Base-by-base conservation (phyloP, 2,888 invertebrate genomes). In the Andrena minutula region DNA sequence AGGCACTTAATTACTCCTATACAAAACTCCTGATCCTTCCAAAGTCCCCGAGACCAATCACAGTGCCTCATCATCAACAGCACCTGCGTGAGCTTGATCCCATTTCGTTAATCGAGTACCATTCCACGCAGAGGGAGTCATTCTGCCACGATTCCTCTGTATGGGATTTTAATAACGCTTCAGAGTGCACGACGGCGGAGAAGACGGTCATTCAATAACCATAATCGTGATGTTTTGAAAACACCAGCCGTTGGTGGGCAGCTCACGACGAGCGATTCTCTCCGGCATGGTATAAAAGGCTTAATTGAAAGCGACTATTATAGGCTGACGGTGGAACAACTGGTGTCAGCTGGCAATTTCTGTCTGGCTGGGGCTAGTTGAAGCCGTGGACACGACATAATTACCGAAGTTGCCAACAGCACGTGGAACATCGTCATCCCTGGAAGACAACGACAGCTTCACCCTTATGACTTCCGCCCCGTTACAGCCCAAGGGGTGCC, bases 381-480 rank as follows among this genome's bases (percentile, higher is more conserved):
- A 84, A 89, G 86, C 86, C 82, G 73, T 74, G 87, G 79, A 78
- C 79, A 81, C 83, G 82, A 85, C 88, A 87, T 90, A 90, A 90
- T 90, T 90, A 89, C 86, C 85, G 79, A 88, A 90, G 80, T 87
- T 87, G 82, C 85, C 79, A 83, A 83, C 83, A 82, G 84, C 80
- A 82, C 84, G 84, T 85, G 86, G 79, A 75, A 77, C 83, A 56
- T 51, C 32, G 74, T 74, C 56, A 68, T 69, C 65, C 49, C 58
- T 56, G 74, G 69, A 82, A 88, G 88, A 86, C 87, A 85, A 81
- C 78, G 76, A 79, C 81, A 78, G 77, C 64, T 76, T 76, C 75
- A 61, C 77, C 75, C 77, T 85, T 86, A 88, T 76, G 83, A 88
- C 79, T 88, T 86, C 88, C 88, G 76, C 78, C 66, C 76, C 69